Evolutionary conservation across 2,797 vertebrate genomes (phyloP).

Genomic region (Linurgus olivaceus): DNA sequence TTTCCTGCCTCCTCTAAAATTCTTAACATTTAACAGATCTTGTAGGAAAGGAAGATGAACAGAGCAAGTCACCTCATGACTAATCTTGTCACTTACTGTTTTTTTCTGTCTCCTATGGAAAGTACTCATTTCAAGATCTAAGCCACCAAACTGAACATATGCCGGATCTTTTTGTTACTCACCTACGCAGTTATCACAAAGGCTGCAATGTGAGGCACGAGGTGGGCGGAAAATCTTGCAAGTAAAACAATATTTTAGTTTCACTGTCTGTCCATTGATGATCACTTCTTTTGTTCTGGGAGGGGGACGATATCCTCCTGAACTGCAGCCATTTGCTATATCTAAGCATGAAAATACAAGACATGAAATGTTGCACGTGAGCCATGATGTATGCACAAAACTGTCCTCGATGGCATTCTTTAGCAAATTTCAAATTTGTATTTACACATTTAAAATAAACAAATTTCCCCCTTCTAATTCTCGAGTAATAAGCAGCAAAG

Average conservation of each 20-base stretch:
- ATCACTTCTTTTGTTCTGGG: conserved; percentile 96
- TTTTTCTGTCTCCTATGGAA: neutral
- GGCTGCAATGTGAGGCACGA: conserved; percentile 97
- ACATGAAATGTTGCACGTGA: neutral
- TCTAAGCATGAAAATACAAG: conserved; percentile 74
- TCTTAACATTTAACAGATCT: neutral
- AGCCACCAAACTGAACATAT: neutral
- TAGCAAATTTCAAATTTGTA: neutral
- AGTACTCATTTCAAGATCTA: neutral
- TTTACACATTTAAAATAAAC: neutral
- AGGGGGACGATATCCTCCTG: conserved; percentile 91
- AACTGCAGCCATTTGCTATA: conserved; percentile 88
- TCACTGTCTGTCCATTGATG: conserved; percentile 96
- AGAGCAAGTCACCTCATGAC: neutral
- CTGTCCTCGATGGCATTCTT: neutral
- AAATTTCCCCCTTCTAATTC: neutral
- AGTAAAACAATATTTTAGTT: conserved; percentile 98
- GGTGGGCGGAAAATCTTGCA: conserved; percentile 99
- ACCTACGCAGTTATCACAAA: conserved; percentile 99
- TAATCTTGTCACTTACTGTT: neutral
- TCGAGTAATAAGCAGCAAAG: neutral
- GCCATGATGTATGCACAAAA: neutral
- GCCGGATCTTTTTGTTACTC: conserved; percentile 64
- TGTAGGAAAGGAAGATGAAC: neutral
- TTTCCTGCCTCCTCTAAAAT: neutral